Evolutionary conservation across 2,113 vertebrate genomes (phyloP).

Genomic region (Verasper variegatus): DNA sequence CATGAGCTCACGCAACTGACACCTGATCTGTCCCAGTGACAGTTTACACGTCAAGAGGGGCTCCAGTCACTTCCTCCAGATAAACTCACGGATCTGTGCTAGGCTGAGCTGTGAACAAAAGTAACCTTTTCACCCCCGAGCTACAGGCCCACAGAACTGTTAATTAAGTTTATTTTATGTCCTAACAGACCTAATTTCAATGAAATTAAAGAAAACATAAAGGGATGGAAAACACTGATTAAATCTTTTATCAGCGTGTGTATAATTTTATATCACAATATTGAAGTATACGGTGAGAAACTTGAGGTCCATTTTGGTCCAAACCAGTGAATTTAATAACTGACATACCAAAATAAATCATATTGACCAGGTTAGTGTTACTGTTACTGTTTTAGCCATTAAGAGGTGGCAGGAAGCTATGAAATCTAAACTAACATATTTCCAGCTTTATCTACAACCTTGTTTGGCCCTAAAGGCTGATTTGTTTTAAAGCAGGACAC

Average conservation of each 20-base stretch:
- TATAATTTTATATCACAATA: neutral
- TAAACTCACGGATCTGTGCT: slow-evolving; percentile 6
- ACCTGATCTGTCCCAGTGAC: slow-evolving; percentile 44
- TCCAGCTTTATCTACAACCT: neutral
- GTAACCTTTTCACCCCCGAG: neutral
- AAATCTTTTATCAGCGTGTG: neutral
- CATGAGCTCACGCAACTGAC: slow-evolving; percentile 63
- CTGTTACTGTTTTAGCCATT: neutral
- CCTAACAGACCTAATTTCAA: too few species aligned
- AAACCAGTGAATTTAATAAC: neutral
- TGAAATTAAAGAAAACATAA: neutral
- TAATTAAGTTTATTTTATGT: too few species aligned
- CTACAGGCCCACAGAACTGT: too few species aligned
- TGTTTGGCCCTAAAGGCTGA: neutral
- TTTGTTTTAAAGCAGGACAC: neutral
- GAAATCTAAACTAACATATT: neutral
- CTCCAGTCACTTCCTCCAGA: slow-evolving; percentile 48
- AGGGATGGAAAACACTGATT: neutral
- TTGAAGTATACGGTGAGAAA: neutral
- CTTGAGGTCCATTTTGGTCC: neutral
- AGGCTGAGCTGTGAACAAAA: neutral
- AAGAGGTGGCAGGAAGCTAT: neutral
- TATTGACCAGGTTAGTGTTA: too few species aligned
- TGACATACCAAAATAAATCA: neutral
- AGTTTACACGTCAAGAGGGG: slow-evolving; percentile 2